These are phyloP conservation scores for Dioctria rufipes DNA, from an alignment of 2,888 invertebrate genomes.

Conservation along the genomic window DNA sequence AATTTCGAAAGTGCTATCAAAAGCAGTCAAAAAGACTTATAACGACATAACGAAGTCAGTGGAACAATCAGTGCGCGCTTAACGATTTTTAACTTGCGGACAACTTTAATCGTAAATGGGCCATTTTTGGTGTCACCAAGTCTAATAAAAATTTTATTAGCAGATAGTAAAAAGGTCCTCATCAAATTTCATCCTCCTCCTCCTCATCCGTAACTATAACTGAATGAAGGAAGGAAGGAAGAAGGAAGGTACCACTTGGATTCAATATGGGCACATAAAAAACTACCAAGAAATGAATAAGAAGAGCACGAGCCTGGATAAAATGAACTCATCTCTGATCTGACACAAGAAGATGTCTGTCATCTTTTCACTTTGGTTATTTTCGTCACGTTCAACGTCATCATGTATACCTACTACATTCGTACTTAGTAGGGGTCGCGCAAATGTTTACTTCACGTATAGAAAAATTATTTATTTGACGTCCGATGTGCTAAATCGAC, in stretches of 20 bases:
- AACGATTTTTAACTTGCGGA: constrained; percentile 9
- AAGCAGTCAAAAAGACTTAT: constrained; percentile 14
- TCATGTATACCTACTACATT: background rate
- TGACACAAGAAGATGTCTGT: background rate
- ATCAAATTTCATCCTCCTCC: background rate
- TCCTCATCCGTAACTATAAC: too few species aligned
- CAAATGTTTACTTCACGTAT: constrained; percentile 21
- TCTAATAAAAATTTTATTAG: constrained; percentile 39
- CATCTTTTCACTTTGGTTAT: background rate
- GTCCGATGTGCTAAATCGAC: constrained; percentile 32
- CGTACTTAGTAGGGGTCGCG: too few species aligned
- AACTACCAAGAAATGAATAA: too few species aligned
- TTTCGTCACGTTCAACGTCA: constrained; percentile 40
- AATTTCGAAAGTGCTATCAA: constrained; percentile 31
- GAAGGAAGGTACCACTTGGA: constrained; percentile 11
- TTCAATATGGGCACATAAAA: background rate
- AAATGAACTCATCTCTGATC: background rate
- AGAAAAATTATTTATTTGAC: background rate
- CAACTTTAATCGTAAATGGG: constrained; percentile 35
- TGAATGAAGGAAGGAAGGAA: background rate
- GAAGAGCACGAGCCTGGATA: too few species aligned
- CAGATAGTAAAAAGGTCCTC: constrained; percentile 14
- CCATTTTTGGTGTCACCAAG: constrained; percentile 24
- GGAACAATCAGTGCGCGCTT: constrained; percentile 25
- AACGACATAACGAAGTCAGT: constrained; percentile 34